Evolutionary conservation across 2,888 invertebrate genomes (phyloP), one percentile per base, ranked within the genome.

Genomic region (Lymantria dispar): DNA sequence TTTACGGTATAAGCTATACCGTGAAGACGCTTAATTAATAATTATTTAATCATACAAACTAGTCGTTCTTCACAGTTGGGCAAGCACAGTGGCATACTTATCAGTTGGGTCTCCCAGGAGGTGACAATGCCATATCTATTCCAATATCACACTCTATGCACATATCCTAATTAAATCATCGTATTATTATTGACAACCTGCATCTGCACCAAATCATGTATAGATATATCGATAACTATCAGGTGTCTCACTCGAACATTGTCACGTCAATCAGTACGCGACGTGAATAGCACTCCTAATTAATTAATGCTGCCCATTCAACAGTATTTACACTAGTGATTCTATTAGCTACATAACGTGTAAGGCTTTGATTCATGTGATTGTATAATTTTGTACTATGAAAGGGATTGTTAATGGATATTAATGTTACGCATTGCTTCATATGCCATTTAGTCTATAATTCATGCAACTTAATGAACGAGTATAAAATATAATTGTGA

Each of bases 261-360:
- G 71, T 58, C 58, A 57, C 59, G 71, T 67, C 71, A 65, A 63
- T 67, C 67, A 65, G 50, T 0, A 43, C 41, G 45, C 41, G 50
- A 59, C 58, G 62, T 68, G 63, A 69, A 69, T 69, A 56, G 65
- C 50, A 45, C 45, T 42, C 47, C 54, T 70, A 70, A 70, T 70
- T 70, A 70, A 68, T 70, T 70, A 63, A 60, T 52, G 49, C 58
- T 58, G 54, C 38, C 56, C 49, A 60, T 58, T 62, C 65, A 57
- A 49, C 52, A 51, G 62, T 56, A 58, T 60, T 64, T 60, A 58
- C 55, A 62, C 60, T 53, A 55, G 49, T 54, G 55, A 60, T 63
- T 56, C 61, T 52, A 62, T 59, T 50, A 45, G 48, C 43, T 31
- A 55, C 48, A 45, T 46, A 50, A 31, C 33, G 36, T 43, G n/a